Conservation (phyloP, 2,888 invertebrate genomes). For the Scelioninae gen. 1 region DNA sequence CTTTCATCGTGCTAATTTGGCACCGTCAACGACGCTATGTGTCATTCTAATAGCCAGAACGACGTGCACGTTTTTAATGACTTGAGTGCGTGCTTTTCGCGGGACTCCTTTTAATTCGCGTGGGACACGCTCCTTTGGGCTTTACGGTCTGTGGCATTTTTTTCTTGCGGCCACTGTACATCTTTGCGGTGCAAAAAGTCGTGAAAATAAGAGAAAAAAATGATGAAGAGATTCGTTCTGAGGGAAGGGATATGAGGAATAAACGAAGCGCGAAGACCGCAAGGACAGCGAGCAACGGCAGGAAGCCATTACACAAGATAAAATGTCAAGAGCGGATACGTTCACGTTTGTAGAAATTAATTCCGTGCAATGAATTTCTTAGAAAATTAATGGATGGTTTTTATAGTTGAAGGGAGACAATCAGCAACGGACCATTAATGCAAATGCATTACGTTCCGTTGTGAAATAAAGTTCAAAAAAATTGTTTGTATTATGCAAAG, state of each 20-base stretch:
- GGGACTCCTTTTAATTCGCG: slow-evolving; percentile 78
- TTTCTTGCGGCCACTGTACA: slow-evolving; percentile 62
- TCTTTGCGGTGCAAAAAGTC: slow-evolving; percentile 29
- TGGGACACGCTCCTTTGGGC: slow-evolving; percentile 77
- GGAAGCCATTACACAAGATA: slow-evolving; percentile 68
- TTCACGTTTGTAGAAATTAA: slow-evolving; percentile 55
- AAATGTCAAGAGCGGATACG: slow-evolving; percentile 62
- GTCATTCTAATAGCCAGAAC: slow-evolving; percentile 82
- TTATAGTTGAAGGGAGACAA: slow-evolving; percentile 36
- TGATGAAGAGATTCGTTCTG: slow-evolving; percentile 15
- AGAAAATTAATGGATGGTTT: slow-evolving; percentile 55
- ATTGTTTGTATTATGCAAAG: slow-evolving; percentile 20
- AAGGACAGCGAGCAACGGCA: slow-evolving; percentile 57
- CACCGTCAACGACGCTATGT: slow-evolving; percentile 82
- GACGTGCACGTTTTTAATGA: slow-evolving; percentile 79
- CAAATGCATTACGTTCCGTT: slow-evolving; percentile 19
- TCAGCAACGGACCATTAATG: slow-evolving; percentile 27
- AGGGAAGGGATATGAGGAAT: slow-evolving; percentile 44
- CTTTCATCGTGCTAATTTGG: slow-evolving; percentile 82
- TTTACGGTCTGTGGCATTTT: slow-evolving; percentile 76
- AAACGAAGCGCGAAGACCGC: slow-evolving; percentile 68
- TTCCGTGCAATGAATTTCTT: slow-evolving; percentile 54
- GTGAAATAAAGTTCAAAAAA: background rate
- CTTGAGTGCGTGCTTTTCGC: slow-evolving; percentile 71
- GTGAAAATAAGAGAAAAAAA: slow-evolving; percentile 27